Evolutionary conservation across 2,797 vertebrate genomes (phyloP), one percentile per base, ranked within the genome.

Genomic region (Eulemur coronatus): DNA sequence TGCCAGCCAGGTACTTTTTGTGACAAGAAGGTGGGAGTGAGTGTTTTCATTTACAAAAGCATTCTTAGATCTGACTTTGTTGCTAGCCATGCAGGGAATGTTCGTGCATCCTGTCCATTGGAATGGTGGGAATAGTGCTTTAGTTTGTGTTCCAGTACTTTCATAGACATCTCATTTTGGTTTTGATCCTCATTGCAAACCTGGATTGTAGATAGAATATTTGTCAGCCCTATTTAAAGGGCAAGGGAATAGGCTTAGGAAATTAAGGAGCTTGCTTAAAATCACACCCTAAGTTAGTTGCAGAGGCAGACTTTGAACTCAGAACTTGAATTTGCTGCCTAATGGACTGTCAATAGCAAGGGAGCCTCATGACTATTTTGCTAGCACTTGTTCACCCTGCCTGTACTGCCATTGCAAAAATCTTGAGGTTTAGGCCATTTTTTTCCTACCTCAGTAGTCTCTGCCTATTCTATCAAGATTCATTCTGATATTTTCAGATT

Each of bases 171-270:
- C 43, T 92, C 35, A 87, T 87, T 93, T 93, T 75, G 50, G 35
- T 85, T 95, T 92, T 94, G 55, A 46, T 79, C 63, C 82, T 92
- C 75, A 43, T 76, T 88, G 43, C 73, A 80, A 57, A 88, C 46
- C 10, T 70, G 9, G 57, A 84, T 9, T 88, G 3, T 57, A 52
- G 30, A 28, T 73, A 57, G 70, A 84, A 35, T 2, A 26, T 70
- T 90, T 94, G 38, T 86, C 52, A 84, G 26, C 43, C 35, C 43
- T 92, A 22, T 78, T 72, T 65, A 59, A 78, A 82, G 24, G 75
- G 14, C 38, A 82, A 41, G 35, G 18, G 20, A 93, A 52, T 33
- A n/a, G 24, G 22, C 41, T 72, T 84, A 92, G 88, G n/a, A 96
- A 75, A 90, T 84, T 48, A 35, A 89, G 61, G n/a, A 28, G 9